Evolutionary conservation across 2,113 vertebrate genomes (phyloP).

Genomic region (Ophthalmolycus amberensis): DNA sequence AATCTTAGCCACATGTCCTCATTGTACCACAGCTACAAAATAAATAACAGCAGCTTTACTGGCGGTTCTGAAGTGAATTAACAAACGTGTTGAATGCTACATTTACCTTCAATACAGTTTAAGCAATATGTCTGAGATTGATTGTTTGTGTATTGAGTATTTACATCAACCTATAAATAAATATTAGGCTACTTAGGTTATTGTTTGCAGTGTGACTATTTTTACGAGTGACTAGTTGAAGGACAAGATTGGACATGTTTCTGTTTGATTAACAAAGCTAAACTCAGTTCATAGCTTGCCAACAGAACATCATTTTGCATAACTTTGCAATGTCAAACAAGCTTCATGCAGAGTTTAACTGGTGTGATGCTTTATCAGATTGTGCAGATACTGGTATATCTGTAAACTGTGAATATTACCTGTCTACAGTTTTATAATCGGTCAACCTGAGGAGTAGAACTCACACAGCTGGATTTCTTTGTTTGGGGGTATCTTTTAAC

Average conservation of each 20-base stretch:
- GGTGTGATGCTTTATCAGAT: not conserved
- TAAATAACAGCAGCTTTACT: not conserved
- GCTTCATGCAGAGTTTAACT: not conserved
- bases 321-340: not conserved
- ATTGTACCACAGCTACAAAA: slow-evolving; percentile 15
- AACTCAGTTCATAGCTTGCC: not conserved
- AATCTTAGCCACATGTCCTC: slow-evolving; percentile 23
- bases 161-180: no score
- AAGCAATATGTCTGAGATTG: not conserved
- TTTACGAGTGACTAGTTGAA: not conserved
- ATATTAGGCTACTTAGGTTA: not conserved
- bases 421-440: not conserved
- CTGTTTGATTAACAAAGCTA: slow-evolving; percentile 4
- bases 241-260: slow-evolving; percentile 3
- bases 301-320: not conserved
- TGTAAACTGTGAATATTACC: not conserved
- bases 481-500: not conserved
- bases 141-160: not conserved
- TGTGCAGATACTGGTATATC: not conserved
- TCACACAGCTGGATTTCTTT: not conserved
- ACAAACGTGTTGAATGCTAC: not conserved
- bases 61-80: not conserved
- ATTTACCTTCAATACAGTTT: not conserved
- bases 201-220: not conserved
- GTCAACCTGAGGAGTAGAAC: not conserved